A percentile compares a stretch with the other conserved stretches of the same genome.
These are phyloP conservation scores for Dinocampus coccinellae DNA, from an alignment of 2,888 invertebrate species.

Conservation along the genomic window DNA sequence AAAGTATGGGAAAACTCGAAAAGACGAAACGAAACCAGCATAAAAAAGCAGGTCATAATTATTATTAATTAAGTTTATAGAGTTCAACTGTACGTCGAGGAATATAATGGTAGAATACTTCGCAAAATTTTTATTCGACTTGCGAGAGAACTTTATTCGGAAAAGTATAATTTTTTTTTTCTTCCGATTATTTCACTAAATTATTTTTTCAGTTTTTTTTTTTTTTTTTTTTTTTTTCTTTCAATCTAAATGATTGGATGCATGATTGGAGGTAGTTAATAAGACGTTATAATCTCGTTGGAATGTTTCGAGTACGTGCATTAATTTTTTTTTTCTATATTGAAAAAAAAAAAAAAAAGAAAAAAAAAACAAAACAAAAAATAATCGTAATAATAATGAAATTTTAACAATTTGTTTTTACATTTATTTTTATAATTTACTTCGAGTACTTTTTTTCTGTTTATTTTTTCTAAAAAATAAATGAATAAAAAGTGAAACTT, in stretches of 20 bases:
- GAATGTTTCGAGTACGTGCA: slow-evolving; percentile 14
- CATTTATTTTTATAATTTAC: too few relatives aligned
- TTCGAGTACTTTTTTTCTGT: too few relatives aligned
- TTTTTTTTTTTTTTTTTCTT: background rate
- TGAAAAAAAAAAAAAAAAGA: background rate
- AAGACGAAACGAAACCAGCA: background rate
- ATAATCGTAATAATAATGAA: too few relatives aligned
- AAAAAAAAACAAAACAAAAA: too few relatives aligned
- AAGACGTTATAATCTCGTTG: slow-evolving; percentile 42
- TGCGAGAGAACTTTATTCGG: too few relatives aligned
- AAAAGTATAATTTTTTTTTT: too few relatives aligned
- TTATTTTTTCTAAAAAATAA: too few relatives aligned
- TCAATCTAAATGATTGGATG: background rate
- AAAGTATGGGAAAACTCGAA: background rate
- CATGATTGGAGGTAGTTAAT: slow-evolving; percentile 18
- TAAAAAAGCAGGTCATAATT: slow-evolving; percentile 1
- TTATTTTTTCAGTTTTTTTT: background rate
- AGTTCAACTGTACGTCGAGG: background rate
- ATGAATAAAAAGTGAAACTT: too few relatives aligned
- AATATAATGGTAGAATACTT: background rate
- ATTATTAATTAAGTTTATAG: background rate
- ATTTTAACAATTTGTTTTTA: too few relatives aligned
- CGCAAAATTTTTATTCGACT: too few relatives aligned
- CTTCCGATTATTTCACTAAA: background rate
- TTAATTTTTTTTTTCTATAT: slow-evolving; percentile 10